Percentiles rank a stretch among this genome's conserved stretches.
Evolutionary conservation across 2,113 vertebrate species (phyloP).

Genomic region (Pontoporia blainvillei): DNA sequence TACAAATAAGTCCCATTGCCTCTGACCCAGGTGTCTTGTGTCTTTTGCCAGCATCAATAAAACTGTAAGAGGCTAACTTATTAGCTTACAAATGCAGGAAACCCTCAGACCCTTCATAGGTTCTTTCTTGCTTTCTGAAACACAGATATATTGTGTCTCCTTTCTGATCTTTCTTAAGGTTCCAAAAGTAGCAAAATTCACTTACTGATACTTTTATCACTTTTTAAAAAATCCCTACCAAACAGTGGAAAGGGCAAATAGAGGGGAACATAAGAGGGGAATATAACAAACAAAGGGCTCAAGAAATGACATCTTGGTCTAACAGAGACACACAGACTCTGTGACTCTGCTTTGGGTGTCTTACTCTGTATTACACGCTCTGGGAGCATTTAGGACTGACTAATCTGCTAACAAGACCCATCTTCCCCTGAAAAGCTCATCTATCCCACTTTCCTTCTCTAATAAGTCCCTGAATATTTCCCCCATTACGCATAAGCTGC

Average conservation of each 20-base stretch:
- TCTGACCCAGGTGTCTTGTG: not conserved
- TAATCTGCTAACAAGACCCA: not conserved
- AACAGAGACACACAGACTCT: not conserved
- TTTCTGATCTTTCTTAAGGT: not conserved
- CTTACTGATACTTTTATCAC: not conserved
- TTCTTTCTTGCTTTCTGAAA: not conserved
- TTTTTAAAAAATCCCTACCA: not conserved
- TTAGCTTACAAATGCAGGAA: not conserved
- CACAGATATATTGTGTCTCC: not conserved
- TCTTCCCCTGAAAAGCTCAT: not conserved
- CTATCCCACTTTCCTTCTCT: not conserved
- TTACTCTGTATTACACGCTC: not conserved
- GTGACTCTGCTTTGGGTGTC: not conserved
- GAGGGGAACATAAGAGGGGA: not conserved
- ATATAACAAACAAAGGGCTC: not conserved
- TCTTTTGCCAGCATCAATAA: not conserved
- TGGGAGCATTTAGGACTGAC: not conserved
- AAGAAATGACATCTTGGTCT: not conserved
- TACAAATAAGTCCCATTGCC: not conserved
- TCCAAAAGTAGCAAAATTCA: not conserved
- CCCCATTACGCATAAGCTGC: not conserved
- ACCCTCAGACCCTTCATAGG: not conserved
- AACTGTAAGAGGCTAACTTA: not conserved
- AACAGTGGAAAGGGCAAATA: not conserved
- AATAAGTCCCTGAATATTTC: not conserved